Evolutionary conservation across 1,140 invertebrate genomes (phyloP).

Genomic region (Pseudomyrmex pallidus): DNA sequence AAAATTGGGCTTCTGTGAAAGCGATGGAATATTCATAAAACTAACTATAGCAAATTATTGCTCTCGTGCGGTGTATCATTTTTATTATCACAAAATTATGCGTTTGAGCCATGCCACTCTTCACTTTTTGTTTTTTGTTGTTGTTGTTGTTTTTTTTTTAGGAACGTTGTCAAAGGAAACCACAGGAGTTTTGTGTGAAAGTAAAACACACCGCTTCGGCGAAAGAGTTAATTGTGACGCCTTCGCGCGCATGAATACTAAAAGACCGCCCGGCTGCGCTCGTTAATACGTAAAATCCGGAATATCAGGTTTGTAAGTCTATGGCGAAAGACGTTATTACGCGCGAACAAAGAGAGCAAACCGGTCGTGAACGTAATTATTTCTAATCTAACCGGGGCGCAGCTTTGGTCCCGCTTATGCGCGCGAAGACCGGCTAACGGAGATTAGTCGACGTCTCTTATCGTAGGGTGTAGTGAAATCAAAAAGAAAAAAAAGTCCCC

Average conservation of each 20-base stretch:
- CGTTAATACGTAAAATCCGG: constrained; percentile 71
- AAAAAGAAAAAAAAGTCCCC: constrained; percentile 26
- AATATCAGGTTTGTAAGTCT: constrained; percentile 64
- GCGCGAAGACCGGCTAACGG: constrained; percentile 38
- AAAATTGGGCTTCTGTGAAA: neutral
- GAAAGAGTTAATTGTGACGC: constrained; percentile 59
- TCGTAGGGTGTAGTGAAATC: constrained; percentile 1
- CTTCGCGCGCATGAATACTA: constrained; percentile 56
- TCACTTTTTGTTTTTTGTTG: neutral
- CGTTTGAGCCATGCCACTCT: neutral
- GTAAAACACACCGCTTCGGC: constrained; percentile 27
- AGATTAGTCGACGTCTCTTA: constrained; percentile 58
- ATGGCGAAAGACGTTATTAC: constrained; percentile 65
- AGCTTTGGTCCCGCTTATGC: constrained; percentile 35
- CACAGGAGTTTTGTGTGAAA: neutral
- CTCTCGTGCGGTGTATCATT: neutral
- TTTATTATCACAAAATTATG: neutral
- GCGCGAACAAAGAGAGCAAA: constrained; percentile 65
- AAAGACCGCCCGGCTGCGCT: constrained; percentile 41
- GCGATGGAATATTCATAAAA: constrained; percentile 15
- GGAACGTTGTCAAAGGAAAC: constrained; percentile 9
- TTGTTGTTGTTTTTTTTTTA: neutral
- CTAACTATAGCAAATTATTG: neutral
- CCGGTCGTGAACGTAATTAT: constrained; percentile 60
- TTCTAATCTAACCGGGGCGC: constrained; percentile 64